Base-by-base conservation (phyloP, 2,888 invertebrate genomes). In the Orgyia antiqua region DNA sequence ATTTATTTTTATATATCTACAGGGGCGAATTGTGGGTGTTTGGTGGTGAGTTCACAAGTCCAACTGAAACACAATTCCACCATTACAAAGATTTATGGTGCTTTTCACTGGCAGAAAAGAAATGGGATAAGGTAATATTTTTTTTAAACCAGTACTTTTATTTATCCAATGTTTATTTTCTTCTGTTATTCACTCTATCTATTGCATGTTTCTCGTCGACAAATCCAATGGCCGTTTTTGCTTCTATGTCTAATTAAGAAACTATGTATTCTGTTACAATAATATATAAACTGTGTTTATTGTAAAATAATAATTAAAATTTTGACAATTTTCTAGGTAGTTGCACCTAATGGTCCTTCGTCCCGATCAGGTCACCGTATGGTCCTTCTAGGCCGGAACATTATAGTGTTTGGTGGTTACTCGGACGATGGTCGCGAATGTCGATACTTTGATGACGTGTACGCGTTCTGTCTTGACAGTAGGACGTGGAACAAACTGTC, bases 31-130 rank as follows among this genome's bases (percentile, higher is more conserved):
- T 92, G 27, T 92, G 91, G 91, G 69, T 92, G 26, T 97, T 97
- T 83, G 98, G 97, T 4, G 98, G 98, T 1, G 97, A 98, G 80
- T 97, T 93, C 78, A 93, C 95, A 2, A 96, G 95, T 61, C 94
- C 94, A 0, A 91, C 94, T 0, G 96, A 97, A 65, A 91, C 94
- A 10, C 97, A 97, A 74, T 98, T 96, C 72, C 93, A 96, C 63
- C 97, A 98, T 68, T 97, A 96, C 71, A 92, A 91, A 62, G 97
- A 98, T 67, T 82, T 98, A 0, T 98, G 97, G 97, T 90, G 94
- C 32, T 94, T 92, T 64, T 92, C 93, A 45, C 70, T 97, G 0
- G 88, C 88, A 17, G 88, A 89, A 0, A 92, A 91, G 48, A 90
- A 89, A 66, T 98, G 97, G 97, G 93, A 96, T 54, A 96, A 96